Percentiles rank a stretch among this genome's conserved stretches.
Conservation (phyloP, 2,888 invertebrate species). For the Odontocerum albicorne region DNA sequence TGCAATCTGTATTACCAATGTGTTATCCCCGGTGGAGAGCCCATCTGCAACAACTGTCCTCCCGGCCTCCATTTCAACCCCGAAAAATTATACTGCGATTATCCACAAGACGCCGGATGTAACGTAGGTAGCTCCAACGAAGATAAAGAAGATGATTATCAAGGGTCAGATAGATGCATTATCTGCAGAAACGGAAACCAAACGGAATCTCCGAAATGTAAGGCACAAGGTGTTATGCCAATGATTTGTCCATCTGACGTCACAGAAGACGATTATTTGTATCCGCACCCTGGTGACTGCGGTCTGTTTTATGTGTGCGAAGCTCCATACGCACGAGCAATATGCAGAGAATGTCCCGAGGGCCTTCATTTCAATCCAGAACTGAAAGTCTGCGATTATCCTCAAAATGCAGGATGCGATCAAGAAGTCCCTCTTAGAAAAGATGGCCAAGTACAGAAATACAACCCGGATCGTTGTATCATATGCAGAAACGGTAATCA, state of each 20-base stretch:
- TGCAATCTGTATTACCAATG: constrained; percentile 28
- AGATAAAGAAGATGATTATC: background rate
- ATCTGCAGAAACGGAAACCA: no score
- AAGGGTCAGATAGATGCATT: no score
- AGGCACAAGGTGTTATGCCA: no score
- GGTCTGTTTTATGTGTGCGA: constrained; percentile 28
- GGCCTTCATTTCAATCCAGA: constrained; percentile 12
- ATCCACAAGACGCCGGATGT: constrained; percentile 14
- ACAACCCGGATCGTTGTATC: no score
- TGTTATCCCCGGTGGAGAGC: constrained; percentile 17
- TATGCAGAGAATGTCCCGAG: constrained; percentile 26
- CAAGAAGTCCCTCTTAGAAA: no score
- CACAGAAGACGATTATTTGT: no score
- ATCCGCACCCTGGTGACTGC: constrained; percentile 25
- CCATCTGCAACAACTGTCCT: constrained; percentile 28
- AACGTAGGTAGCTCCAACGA: background rate
- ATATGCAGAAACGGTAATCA: no score
- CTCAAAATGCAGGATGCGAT: constrained; percentile 39
- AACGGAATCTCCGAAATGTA: no score
- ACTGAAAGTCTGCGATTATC: constrained; percentile 33
- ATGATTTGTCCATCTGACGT: no score
- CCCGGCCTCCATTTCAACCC: constrained; percentile 18
- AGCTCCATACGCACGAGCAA: constrained; percentile 19
- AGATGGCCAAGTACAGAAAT: no score
- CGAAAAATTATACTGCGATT: constrained; percentile 13